Conservation (phyloP, 92 coral and sea anemone genomes). For the Meandrina meandrites region DNA sequence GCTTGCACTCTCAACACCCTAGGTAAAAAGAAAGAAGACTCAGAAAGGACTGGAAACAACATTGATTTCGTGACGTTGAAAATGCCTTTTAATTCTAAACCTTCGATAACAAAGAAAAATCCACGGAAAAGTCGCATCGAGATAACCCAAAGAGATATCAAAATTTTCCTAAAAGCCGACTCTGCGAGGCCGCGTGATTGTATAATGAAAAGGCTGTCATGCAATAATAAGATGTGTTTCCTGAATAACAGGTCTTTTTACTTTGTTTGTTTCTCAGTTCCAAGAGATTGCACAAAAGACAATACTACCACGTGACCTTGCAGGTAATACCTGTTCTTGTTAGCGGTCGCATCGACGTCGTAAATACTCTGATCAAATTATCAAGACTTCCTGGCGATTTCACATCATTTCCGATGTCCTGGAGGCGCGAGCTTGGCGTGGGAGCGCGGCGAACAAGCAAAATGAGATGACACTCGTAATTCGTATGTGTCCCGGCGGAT, state of each 20-base stretch:
- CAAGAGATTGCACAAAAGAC: constrained; percentile 8
- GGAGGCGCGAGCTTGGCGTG: neutral
- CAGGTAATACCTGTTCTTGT: constrained; percentile 14
- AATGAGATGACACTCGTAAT: neutral
- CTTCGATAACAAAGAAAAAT: neutral
- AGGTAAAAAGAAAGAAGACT: neutral
- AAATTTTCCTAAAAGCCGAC: no score
- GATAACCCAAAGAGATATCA: neutral
- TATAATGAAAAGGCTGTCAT: neutral
- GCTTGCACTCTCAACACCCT: neutral
- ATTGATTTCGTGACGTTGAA: neutral
- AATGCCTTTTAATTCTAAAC: neutral
- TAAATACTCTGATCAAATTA: neutral
- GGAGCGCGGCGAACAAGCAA: neutral
- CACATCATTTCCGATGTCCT: neutral
- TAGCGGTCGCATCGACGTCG: neutral
- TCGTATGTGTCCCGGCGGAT: neutral
- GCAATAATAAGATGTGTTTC: neutral
- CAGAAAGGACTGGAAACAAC: neutral
- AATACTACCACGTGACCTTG: constrained; percentile 3
- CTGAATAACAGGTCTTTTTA: constrained; percentile 2
- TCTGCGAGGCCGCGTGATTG: neutral
- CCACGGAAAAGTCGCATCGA: no score
- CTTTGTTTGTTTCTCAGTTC: neutral
- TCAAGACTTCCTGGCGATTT: neutral